Conservation (phyloP, 2,888 invertebrate genomes). For the Cantharis nigra region DNA sequence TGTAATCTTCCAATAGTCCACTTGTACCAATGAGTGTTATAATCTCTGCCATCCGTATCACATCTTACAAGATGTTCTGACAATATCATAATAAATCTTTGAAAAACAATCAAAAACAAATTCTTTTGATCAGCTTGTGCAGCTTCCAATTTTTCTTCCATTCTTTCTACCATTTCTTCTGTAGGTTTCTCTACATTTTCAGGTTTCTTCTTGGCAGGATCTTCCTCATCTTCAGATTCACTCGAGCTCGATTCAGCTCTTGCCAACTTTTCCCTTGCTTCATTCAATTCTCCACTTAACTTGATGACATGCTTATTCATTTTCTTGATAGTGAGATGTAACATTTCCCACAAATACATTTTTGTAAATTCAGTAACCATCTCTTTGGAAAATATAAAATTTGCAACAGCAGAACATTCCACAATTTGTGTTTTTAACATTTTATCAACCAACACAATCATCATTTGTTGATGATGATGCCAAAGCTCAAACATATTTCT, state of each 20-base stretch:
- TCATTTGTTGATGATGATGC: slow-evolving; percentile 96
- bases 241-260: slow-evolving; percentile 81
- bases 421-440: slow-evolving; percentile 96
- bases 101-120: slow-evolving; percentile 94
- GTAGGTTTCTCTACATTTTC: slow-evolving; percentile 67
- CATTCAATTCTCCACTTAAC: slow-evolving; percentile 77
- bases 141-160: slow-evolving; percentile 93
- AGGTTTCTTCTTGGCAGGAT: slow-evolving; percentile 51
- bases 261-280: slow-evolving; percentile 85
- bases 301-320: slow-evolving; percentile 95
- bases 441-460: slow-evolving; percentile 95
- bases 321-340: slow-evolving; percentile 93
- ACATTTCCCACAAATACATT: slow-evolving; percentile 94
- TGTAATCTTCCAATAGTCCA: slow-evolving; percentile 94
- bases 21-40: slow-evolving; percentile 93
- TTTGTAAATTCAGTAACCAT: slow-evolving; percentile 92
- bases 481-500: slow-evolving; percentile 94
- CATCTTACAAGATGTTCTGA: slow-evolving; percentile 93
- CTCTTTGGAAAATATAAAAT: slow-evolving; percentile 96
- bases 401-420: slow-evolving; percentile 95
- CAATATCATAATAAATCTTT: slow-evolving; percentile 96
- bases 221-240: slow-evolving; percentile 74
- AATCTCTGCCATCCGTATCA: slow-evolving; percentile 91
- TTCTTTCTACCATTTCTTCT: slow-evolving; percentile 88
- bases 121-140: slow-evolving; percentile 97